These are phyloP conservation scores for Schizotus pectinicornis DNA, from an alignment of 2,888 invertebrate genomes.

Conservation along the genomic window DNA sequence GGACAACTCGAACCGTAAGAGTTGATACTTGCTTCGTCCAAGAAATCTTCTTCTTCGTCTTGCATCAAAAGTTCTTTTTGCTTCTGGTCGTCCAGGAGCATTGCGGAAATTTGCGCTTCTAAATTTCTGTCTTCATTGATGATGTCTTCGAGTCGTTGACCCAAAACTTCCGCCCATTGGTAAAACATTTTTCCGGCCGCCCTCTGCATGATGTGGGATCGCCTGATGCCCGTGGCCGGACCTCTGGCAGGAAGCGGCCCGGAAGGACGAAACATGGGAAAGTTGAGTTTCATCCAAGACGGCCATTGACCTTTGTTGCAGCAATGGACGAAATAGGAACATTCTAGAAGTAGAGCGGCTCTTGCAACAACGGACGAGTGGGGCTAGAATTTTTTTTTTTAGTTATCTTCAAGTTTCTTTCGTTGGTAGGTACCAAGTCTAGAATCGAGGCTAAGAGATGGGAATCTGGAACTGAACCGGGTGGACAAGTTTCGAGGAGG, in stretches of 20 bases:
- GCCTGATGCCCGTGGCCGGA: conserved; percentile 54
- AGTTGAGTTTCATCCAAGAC: conserved; percentile 92
- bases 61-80: conserved; percentile 80
- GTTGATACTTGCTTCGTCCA: conserved; percentile 80
- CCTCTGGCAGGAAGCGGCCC: conserved; percentile 65
- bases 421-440: conserved; percentile 76
- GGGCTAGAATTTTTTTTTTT: conserved; percentile 64
- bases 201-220: conserved; percentile 78
- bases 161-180: conserved; percentile 94
- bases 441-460: conserved; percentile 92
- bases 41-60: conserved; percentile 95
- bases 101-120: conserved; percentile 69
- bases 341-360: conserved; percentile 92
- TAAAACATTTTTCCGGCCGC: conserved; percentile 97
- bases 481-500: conserved; percentile 92
- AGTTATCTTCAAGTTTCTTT: too few species aligned
- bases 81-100: conserved; percentile 77
- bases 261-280: conserved; percentile 75
- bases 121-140: conserved; percentile 80
- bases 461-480: conserved; percentile 95
- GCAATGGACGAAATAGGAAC: conserved; percentile 94
- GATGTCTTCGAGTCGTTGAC: conserved; percentile 89
- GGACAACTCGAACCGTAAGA: conserved; percentile 81
- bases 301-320: conserved; percentile 99
- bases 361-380: conserved; percentile 93